These are phyloP conservation scores for Hylyphantes graminicola DNA, from an alignment of 1,140 invertebrate species.

Conservation along the genomic window DNA sequence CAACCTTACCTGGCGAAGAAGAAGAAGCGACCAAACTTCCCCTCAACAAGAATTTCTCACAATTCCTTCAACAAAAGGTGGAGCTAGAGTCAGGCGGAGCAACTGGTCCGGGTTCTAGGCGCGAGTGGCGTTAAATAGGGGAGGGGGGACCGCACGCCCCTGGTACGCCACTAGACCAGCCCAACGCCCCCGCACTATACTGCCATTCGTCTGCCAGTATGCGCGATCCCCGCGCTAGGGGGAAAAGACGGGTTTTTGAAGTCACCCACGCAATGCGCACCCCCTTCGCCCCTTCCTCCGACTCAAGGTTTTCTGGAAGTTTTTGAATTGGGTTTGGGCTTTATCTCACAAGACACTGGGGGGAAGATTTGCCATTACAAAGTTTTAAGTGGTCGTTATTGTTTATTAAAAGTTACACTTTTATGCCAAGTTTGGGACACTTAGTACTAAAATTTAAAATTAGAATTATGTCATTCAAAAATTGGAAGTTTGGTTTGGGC, in stretches of 20 bases:
- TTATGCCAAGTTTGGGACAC: no score
- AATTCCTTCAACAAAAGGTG: neutral
- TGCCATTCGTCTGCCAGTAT: constrained; percentile 4
- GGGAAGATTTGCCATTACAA: no score
- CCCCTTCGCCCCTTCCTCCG: neutral
- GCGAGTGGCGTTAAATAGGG: constrained; percentile 55
- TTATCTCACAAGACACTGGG: no score
- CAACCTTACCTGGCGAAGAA: no score
- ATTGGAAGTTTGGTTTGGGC: no score
- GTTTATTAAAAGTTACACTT: no score
- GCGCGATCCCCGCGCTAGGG: constrained; percentile 8
- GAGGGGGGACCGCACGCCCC: neutral
- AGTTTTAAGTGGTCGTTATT: no score
- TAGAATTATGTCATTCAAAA: no score
- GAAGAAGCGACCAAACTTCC: no score
- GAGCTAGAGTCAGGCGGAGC: constrained; percentile 50
- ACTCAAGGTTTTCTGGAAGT: neutral
- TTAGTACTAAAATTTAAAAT: no score
- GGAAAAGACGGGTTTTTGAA: neutral
- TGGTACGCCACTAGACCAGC: constrained; percentile 29
- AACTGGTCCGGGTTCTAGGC: constrained; percentile 46
- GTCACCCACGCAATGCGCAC: neutral
- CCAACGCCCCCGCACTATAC: constrained; percentile 51
- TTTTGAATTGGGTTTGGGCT: constrained; percentile 3
- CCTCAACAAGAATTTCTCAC: no score